Conservation (phyloP, 2,888 invertebrate species). For the Muscina levida region DNA sequence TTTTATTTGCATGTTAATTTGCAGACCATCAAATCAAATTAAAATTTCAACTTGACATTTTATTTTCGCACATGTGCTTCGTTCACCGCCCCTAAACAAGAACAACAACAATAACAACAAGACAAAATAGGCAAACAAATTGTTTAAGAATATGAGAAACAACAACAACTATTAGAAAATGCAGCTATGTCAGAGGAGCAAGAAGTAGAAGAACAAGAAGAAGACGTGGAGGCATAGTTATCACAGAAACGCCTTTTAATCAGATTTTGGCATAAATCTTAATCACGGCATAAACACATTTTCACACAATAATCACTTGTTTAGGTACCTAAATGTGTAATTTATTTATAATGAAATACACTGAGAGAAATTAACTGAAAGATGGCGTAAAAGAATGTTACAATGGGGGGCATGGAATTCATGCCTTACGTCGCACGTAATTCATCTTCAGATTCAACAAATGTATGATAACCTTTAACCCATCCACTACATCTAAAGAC, state of each 20-base stretch:
- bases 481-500: no score
- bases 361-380: constrained; percentile 3
- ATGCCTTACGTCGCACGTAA: no score
- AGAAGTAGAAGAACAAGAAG: not conserved
- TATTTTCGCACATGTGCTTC: constrained; percentile 38
- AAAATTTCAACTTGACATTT: constrained; percentile 61
- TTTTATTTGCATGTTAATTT: constrained; percentile 40
- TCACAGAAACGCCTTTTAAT: constrained; percentile 46
- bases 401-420: no score
- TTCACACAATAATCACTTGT: constrained; percentile 47
- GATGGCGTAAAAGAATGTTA: no score
- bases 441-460: no score
- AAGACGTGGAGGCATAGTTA: constrained; percentile 27
- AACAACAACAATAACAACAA: constrained; percentile 14
- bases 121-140: no score
- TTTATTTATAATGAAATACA: not conserved
- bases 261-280: constrained; percentile 49
- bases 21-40: constrained; percentile 54
- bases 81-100: not conserved
- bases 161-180: not conserved
- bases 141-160: not conserved
- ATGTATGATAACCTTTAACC: no score
- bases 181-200: not conserved
- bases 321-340: constrained; percentile 25
- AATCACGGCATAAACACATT: constrained; percentile 42